These are phyloP conservation scores for Argynnis bischoffii DNA, from an alignment of 2,888 invertebrate genomes.

Conservation along the genomic window DNA sequence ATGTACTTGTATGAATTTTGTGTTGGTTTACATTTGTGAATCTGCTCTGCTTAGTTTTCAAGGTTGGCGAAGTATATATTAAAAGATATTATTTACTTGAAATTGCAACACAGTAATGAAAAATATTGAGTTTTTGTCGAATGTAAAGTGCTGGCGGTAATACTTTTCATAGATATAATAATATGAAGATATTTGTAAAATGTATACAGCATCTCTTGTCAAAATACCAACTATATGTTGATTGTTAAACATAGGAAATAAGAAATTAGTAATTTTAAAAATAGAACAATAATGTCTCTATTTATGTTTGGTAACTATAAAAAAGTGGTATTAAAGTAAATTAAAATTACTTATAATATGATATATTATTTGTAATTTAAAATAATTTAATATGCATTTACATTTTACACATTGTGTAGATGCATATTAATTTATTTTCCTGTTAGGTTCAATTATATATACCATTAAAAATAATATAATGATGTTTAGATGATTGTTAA, in stretches of 20 bases:
- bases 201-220: too few species aligned
- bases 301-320: background rate
- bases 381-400: too few species aligned
- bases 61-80: background rate
- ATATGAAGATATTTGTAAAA: too few species aligned
- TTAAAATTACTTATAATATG: background rate
- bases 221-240: background rate
- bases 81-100: too few species aligned
- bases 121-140: too few species aligned
- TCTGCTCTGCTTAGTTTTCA: constrained; percentile 9
- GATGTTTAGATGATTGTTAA: background rate
- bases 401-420: background rate
- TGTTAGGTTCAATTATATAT: constrained; percentile 15
- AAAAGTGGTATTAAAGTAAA: background rate
- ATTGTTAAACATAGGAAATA: background rate
- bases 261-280: background rate
- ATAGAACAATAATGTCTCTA: background rate
- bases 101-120: too few species aligned
- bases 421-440: constrained; percentile 13
- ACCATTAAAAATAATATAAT: background rate
- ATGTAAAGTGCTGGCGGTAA: too few species aligned
- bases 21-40: constrained; percentile 4
- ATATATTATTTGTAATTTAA: too few species aligned
- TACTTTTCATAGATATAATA: too few species aligned
- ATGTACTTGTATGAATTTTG: constrained; percentile 7